These are phyloP conservation scores for Drosophila borealis DNA, from an alignment of 2,888 invertebrate species.

Conservation along the genomic window DNA sequence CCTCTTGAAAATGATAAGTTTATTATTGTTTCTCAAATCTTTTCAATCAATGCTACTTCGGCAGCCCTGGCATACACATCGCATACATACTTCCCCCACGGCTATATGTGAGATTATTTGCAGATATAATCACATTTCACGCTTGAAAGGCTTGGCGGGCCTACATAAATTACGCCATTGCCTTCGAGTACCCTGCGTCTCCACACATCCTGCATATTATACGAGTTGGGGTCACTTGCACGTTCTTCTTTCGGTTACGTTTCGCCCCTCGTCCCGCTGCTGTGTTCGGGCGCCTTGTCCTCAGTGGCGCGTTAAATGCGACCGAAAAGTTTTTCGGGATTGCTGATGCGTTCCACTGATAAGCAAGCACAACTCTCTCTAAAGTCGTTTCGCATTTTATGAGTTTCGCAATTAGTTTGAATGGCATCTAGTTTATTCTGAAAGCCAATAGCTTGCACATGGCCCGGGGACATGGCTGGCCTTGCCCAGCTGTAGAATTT, in stretches of 20 bases:
- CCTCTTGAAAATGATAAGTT: too few species aligned
- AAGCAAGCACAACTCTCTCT: constrained; percentile 25
- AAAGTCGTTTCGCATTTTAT: constrained; percentile 43
- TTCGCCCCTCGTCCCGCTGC: constrained; percentile 5
- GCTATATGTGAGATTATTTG: constrained; percentile 38
- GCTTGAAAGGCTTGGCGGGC: constrained; percentile 68
- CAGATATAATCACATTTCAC: constrained; percentile 74
- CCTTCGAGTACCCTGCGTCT: constrained; percentile 4
- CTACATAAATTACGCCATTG: constrained; percentile 75
- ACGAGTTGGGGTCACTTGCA: constrained; percentile 66
- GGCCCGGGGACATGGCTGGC: constrained; percentile 9
- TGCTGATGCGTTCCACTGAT: constrained; percentile 47
- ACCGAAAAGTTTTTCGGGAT: constrained; percentile 36
- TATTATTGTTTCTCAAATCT: not conserved
- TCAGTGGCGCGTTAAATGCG: constrained; percentile 43
- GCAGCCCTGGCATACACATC: constrained; percentile 31
- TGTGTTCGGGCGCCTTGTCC: constrained; percentile 11
- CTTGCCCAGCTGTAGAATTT: not conserved
- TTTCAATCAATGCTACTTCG: constrained; percentile 7
- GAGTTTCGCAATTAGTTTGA: constrained; percentile 56
- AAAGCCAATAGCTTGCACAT: constrained; percentile 21
- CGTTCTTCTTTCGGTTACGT: constrained; percentile 41
- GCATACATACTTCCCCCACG: constrained; percentile 3
- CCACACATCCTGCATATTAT: constrained; percentile 29
- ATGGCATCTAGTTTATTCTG: constrained; percentile 28